These are phyloP conservation scores for Physeter macrocephalus DNA, from an alignment of 2,113 vertebrate genomes.

Conservation along the genomic window DNA sequence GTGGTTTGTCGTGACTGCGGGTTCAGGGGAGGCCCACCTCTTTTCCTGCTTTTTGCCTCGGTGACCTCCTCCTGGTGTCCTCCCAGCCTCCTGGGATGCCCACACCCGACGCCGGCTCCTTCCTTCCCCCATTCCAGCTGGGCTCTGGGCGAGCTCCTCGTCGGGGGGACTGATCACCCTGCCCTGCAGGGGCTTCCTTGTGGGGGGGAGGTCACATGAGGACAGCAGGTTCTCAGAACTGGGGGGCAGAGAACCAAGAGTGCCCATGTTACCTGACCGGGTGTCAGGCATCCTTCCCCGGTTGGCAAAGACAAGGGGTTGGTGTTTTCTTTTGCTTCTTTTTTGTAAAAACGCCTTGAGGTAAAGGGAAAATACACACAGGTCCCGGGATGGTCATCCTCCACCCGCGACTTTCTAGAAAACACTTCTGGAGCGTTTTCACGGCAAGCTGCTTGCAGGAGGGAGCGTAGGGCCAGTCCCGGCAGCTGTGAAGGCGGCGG, in stretches of 20 bases:
- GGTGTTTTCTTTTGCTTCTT: neutral
- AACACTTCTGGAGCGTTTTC: neutral
- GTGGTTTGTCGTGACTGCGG: neutral
- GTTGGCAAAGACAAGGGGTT: neutral
- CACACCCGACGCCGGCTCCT: neutral
- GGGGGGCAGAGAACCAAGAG: neutral
- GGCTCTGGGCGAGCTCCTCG: neutral
- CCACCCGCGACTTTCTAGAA: neutral
- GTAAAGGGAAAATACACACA: neutral
- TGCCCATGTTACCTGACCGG: rapidly evolving
- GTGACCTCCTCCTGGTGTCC: neutral
- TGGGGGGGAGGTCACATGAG: neutral
- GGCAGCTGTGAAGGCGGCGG: rapidly evolving
- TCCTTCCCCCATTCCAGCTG: rapidly evolving
- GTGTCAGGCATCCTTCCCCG: neutral
- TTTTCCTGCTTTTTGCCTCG: neutral
- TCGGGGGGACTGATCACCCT: neutral
- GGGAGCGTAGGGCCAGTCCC: neutral
- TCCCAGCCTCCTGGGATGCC: neutral
- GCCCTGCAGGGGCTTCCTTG: neutral
- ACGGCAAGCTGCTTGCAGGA: neutral
- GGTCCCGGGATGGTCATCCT: neutral
- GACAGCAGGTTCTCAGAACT: neutral
- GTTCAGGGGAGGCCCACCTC: neutral
- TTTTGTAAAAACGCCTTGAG: neutral